Conservation (phyloP, 2,888 invertebrate genomes). For the Drosophila meridionalis region DNA sequence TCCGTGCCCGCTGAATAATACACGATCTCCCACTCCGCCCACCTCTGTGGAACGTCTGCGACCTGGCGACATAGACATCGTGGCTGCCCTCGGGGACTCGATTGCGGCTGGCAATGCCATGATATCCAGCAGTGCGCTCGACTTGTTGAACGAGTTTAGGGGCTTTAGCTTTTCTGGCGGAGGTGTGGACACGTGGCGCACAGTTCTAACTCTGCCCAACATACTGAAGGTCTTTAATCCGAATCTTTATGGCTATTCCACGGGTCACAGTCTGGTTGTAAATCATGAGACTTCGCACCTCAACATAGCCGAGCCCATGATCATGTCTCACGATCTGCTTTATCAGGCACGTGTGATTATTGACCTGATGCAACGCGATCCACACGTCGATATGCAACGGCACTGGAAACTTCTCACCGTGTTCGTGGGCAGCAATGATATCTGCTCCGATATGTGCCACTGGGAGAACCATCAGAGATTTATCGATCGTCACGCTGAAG, state of each 20-base stretch:
- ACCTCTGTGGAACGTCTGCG: slow-evolving; percentile 86
- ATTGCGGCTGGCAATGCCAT: slow-evolving; percentile 87
- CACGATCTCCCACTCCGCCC: slow-evolving; percentile 84
- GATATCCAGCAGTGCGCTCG: slow-evolving; percentile 85
- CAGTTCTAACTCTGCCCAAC: slow-evolving; percentile 86
- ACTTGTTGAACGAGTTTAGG: slow-evolving; percentile 85
- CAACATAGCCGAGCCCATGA: slow-evolving; percentile 83
- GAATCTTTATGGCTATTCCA: slow-evolving; percentile 86
- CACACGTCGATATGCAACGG: slow-evolving; percentile 85
- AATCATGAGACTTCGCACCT: slow-evolving; percentile 70
- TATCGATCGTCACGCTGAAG: slow-evolving; percentile 85
- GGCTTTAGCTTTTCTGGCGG: slow-evolving; percentile 86
- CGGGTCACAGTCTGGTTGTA: slow-evolving; percentile 66
- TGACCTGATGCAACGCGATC: slow-evolving; percentile 74
- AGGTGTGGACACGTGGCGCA: slow-evolving; percentile 86
- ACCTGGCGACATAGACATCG: slow-evolving; percentile 87
- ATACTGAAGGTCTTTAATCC: slow-evolving; percentile 88
- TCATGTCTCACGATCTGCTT: slow-evolving; percentile 78
- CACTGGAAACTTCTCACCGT: slow-evolving; percentile 88
- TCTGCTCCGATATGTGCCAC: slow-evolving; percentile 87
- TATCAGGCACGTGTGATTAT: slow-evolving; percentile 74
- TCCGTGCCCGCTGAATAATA: slow-evolving; percentile 83
- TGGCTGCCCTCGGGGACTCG: slow-evolving; percentile 88
- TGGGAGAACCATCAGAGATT: slow-evolving; percentile 81
- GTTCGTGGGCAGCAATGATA: slow-evolving; percentile 87